Base-by-base conservation (phyloP, 30 jellyfish, hydroid and myxozoan species). In the Turritopsis rubra region DNA sequence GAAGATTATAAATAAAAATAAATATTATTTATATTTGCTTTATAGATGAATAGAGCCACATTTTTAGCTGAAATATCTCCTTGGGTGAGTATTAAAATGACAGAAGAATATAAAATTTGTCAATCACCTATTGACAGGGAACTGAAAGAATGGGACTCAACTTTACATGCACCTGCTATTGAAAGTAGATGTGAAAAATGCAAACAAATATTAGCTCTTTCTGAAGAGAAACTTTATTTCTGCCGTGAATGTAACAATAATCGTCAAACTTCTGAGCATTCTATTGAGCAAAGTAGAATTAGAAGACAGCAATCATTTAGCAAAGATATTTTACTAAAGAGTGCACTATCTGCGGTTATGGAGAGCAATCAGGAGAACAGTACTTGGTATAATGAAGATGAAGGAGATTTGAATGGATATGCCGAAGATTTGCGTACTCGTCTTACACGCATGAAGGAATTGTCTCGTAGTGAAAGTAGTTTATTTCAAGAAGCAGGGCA, bases 291-390 rank as follows among this genome's bases (percentile, higher is more conserved):
- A 68, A 68, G 21, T 1, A 68, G 77, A 68, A 8, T 68, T 20
- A 81, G 79, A 52, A 85, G 95, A 18, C 77, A 82, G 22, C 81
- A 89, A 80, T 80, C 82, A 70, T 68, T 83, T 52, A 88, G 84
- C 53, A 90, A 90, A 65, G 91, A 83, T 53, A 91, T 86, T 21
- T 77, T 90, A 0, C 80, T 90, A 86, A 81, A 81, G 60, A 91
- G 96, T 81, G 96, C 97, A 9, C 73, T 91, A 9, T 84, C 96
- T 7, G 96, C 96, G 18, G 97, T 88, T 70, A 79, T 82, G 89
- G 97, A 90, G 81, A 82, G 95, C 16, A 65, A 30, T 25, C 92
- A 90, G 31, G 96, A 85, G 76, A 87, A 83, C 52, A 29, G 79
- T 24, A 79, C 72, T 8, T 90, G 97, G 97, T 90, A 85, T 85